Evolutionary conservation across 2,797 vertebrate species (phyloP), one percentile per base, ranked within the genome.

Genomic region (Clarias pachynema): DNA sequence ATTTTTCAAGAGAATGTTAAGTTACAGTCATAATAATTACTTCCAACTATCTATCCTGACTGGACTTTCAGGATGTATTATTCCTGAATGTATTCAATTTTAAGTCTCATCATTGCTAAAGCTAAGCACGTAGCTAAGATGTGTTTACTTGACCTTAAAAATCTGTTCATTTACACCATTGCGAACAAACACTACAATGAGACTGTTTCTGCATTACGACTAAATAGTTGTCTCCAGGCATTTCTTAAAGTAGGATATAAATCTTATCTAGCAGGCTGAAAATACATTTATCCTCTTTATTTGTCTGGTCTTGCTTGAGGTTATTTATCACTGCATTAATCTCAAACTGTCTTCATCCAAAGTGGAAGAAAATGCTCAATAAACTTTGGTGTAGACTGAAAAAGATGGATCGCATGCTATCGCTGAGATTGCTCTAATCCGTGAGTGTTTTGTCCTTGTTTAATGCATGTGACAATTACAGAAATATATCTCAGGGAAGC

Each of bases 281-380:
- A 44, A 69, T 31, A 75, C 9, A 44, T 60, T 72, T 60, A 60
- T 82, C 15, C 24, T 53, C 72, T 77, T 75, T 65, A 53, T 84
- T 77, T 56, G 66, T 53, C 79, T 68, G n/a, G 15, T 84, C 63
- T 78, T 40, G 73, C 62, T 68, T 37, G 18, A 57, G 83, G 83
- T n/a, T 68, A 77, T 84, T 84, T 77, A 77, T 77, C 57, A 37
- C 20, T 16, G 31, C 73, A 78, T 78, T 77, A 53, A 84, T 75
- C 73, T 37, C 57, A 53, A n/a, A 31, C 68, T 56, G 40, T 85
- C 83, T 59, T 31, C 31, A 60, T 60, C 31, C 53, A 79, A 56
- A 29, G 9, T 79, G 56, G 24, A 49, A 69, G 16, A 72, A 60
- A 85, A 79, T 40, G 34, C 44, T 1, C 34, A 68, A n/a, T 57